Conservation (phyloP, 1,140 invertebrate species). For the Cataglyphis hispanica region DNA sequence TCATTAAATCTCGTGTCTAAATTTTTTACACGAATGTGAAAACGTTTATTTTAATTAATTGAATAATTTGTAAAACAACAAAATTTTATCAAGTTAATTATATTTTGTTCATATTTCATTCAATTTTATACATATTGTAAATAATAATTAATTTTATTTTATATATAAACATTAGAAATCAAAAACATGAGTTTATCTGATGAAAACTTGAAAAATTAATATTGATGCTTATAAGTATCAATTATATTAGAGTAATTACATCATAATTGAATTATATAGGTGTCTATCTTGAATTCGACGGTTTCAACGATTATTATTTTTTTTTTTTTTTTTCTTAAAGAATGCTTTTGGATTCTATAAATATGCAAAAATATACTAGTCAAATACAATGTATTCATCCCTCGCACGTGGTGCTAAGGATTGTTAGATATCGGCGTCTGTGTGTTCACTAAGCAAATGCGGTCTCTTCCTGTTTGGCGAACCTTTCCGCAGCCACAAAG, state of each 20-base stretch:
- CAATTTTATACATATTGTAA: background rate
- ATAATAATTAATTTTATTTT: background rate
- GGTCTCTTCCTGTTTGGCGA: conserved; percentile 43
- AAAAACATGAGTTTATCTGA: background rate
- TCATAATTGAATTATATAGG: background rate
- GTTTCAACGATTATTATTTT: background rate
- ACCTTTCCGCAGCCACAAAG: conserved; percentile 30
- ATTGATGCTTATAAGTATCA: background rate
- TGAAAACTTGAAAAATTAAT: background rate
- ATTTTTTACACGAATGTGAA: background rate
- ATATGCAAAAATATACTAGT: background rate
- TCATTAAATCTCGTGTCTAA: background rate
- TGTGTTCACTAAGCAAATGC: conserved; percentile 18
- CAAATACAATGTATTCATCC: background rate
- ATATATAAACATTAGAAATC: background rate
- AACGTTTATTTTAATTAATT: background rate
- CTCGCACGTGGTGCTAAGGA: background rate
- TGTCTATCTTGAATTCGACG: background rate
- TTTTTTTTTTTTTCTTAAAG: background rate
- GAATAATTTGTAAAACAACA: background rate
- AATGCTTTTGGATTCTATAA: background rate
- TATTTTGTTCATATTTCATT: background rate
- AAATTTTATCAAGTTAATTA: background rate
- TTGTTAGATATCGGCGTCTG: conserved; percentile 1
- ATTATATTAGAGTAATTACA: background rate